Evolutionary conservation across 92 coral and sea anemone species (phyloP), one percentile per base, ranked within the genome.

Genomic region (Porites rus): DNA sequence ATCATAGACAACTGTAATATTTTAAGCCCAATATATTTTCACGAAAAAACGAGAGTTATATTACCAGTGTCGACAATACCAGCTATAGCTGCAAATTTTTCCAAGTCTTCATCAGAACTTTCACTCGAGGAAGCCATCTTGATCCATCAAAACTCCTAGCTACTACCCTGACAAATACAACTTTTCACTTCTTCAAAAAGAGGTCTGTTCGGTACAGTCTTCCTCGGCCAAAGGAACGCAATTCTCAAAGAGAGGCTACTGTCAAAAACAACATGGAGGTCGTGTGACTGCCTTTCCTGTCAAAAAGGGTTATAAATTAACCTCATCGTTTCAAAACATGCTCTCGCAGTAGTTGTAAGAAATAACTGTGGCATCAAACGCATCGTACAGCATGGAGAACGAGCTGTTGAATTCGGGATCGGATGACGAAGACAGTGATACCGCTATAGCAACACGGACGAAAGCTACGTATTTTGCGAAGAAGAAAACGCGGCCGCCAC

Each of bases 101-200:
- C 93, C 74, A 88, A 87, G 43, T 93, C 94, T 75, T 94, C 98
- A 21, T 93, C 96, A 11, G 91, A 89, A 17, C 94, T 87, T 31
- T 92, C 83, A 18, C 73, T 80, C 5, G 92, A 87, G 67, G 95
- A 72, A 85, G 94, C 98, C 98, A 94, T 94, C 61, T 90, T 94
- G 87, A 68, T 4, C 6, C 7, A 38, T 4, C 46, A 38, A 38
- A 58, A 3, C 5, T 8, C 43, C 85, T 52, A 3, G 83, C 1
- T 28, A 3, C 83, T 13, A 46, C 53, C 54, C 53, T 1, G 1
- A 18, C 20, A 13, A 52, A 22, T 20, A 1, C 0, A 1, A 9
- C 0, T 69, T 24, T 80, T 80, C 22, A 67, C 31, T 18, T 18
- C 61, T 31, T 68, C 56, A 80, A 54, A 81, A 31, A 18, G 85